Evolutionary conservation across 2,888 invertebrate genomes (phyloP).

Genomic region (Pandemis corylana): DNA sequence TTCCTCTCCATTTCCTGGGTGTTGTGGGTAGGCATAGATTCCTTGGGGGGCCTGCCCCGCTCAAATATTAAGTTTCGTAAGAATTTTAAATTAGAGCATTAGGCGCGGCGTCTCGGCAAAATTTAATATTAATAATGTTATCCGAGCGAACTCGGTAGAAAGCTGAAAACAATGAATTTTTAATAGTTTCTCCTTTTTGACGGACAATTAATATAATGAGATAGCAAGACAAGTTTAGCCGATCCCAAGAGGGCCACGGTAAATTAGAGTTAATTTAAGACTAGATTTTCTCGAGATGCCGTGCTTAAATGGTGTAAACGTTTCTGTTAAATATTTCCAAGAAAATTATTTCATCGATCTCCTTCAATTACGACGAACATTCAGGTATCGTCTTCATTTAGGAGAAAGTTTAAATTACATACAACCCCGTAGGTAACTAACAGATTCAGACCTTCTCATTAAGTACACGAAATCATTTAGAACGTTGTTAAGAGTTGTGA

Average conservation of each 20-base stretch:
- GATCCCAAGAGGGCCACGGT: slow-evolving; percentile 51
- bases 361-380: slow-evolving; percentile 14
- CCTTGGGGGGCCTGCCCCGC: slow-evolving; percentile 65
- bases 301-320: slow-evolving; percentile 29
- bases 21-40: slow-evolving; percentile 61
- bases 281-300: slow-evolving; percentile 56
- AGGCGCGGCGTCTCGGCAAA: slow-evolving; percentile 72
- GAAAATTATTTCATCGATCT: slow-evolving; percentile 17
- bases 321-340: slow-evolving; percentile 6
- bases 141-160: slow-evolving; percentile 65
- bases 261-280: slow-evolving; percentile 61
- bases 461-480: slow-evolving; percentile 32
- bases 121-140: slow-evolving; percentile 82
- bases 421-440: slow-evolving; percentile 24
- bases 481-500: slow-evolving; percentile 35
- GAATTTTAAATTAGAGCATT: slow-evolving; percentile 82
- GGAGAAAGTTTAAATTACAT: slow-evolving; percentile 33
- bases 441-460: slow-evolving; percentile 23
- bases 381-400: slow-evolving; percentile 25
- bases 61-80: slow-evolving; percentile 82
- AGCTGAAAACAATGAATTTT: slow-evolving; percentile 77
- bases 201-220: slow-evolving; percentile 77
- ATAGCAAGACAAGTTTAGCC: slow-evolving; percentile 70
- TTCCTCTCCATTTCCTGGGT: slow-evolving; percentile 58
- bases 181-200: slow-evolving; percentile 76